A percentile compares a stretch with the other conserved stretches of the same genome.
Conservation (phyloP, 2,113 vertebrate genomes). For the Siphamia tubifer region DNA sequence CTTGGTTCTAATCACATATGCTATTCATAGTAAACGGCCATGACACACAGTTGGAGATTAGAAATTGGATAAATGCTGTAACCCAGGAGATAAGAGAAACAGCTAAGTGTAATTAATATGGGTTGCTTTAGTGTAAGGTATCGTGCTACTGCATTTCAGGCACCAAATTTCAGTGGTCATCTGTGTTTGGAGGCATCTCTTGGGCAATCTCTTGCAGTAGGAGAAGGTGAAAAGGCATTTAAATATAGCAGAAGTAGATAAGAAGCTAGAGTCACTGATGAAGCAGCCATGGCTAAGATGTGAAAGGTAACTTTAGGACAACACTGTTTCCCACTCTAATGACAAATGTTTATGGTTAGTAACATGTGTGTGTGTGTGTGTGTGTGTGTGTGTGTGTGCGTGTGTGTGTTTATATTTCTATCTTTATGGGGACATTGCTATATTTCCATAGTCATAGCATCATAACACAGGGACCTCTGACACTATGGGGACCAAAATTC, state of each 20-base stretch:
- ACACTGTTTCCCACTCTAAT: constrained; percentile 19
- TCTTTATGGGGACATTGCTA: no score
- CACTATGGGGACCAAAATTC: no score
- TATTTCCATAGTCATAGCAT: no score
- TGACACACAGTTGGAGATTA: not conserved
- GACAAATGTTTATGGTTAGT: constrained; percentile 39
- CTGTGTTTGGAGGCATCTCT: constrained; percentile 19
- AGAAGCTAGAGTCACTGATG: constrained; percentile 9
- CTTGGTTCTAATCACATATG: not conserved
- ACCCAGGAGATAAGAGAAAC: not conserved
- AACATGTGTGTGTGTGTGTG: not conserved
- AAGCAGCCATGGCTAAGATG: constrained; percentile 9
- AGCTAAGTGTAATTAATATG: constrained; percentile 1
- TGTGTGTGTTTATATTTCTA: no score
- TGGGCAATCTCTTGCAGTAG: constrained; percentile 26
- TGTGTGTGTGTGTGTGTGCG: constrained; percentile 18
- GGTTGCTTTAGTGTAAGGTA: not conserved
- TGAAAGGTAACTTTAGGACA: constrained; percentile 44
- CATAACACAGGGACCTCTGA: no score
- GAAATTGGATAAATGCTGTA: not conserved
- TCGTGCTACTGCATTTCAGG: constrained; percentile 21
- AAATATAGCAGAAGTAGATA: constrained; percentile 42
- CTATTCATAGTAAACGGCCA: not conserved
- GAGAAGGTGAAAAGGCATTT: constrained; percentile 46
- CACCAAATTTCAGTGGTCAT: constrained; percentile 26